Evolutionary conservation across 2,888 invertebrate genomes (phyloP), one percentile per base, ranked within the genome.

Genomic region (Trachelus stipa): DNA sequence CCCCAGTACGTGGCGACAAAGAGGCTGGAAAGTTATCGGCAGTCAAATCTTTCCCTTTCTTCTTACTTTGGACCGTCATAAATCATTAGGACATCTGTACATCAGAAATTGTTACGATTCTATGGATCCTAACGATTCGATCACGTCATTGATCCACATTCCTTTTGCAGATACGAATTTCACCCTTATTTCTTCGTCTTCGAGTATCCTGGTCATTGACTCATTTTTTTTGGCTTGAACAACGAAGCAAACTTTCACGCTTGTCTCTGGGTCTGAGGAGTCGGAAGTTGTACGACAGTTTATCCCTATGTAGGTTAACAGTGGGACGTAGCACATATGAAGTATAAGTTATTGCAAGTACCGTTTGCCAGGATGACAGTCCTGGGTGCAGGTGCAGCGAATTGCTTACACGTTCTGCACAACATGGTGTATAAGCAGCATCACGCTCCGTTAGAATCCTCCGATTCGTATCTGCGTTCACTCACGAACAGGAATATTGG

Each of bases 351-450:
- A 82, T 82, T 81, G 81, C 80, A 79, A 85, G 79, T 86, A 84
- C 81, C 83, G 84, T 82, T 83, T n/a, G 77, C 77, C 73, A 74
- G 78, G 81, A 84, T 83, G 85, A 86, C 85, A 86, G 86, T 85
- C 23, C 56, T 56, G 81, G 84, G 76, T 80, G 81, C 85, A 87
- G 83, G 85, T 85, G 84, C 82, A 83, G 80, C 80, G 81, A 86
- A 87, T 87, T 84, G 82, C 79, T 81, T 82, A 81, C 82, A 81
- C 80, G 81, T 68, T 81, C 79, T 76, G 79, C 80, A 74, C 37
- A 35, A 37, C 56, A 56, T 23, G 23, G 9, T 23, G 9, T 23
- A 56, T 56, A 56, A 56, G 56, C 56, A 23, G 56, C 23, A 56
- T 56, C 56, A 56, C 23, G 56, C 56, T 23, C 56, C 56, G 56